Conservation (phyloP, 2,797 vertebrate genomes). For the Melanotaenia pygmaea region DNA sequence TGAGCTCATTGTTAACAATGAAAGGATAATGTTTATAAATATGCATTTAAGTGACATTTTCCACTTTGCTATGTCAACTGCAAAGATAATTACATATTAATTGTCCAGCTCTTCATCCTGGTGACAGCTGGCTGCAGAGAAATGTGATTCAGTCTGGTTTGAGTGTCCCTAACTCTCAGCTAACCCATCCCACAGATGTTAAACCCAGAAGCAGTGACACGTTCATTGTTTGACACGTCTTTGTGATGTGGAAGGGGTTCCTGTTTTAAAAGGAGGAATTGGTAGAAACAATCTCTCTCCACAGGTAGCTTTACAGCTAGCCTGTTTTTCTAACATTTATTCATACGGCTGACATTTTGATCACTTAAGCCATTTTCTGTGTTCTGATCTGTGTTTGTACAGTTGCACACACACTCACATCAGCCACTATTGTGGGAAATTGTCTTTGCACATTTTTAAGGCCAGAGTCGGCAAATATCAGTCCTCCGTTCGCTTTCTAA, state of each 20-base stretch:
- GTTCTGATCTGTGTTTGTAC: slow-evolving; percentile 23
- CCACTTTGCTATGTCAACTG: background rate
- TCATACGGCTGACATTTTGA: background rate
- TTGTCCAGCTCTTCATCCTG: background rate
- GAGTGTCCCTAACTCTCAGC: background rate
- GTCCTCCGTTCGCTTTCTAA: background rate
- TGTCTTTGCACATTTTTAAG: slow-evolving; percentile 2
- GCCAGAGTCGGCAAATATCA: background rate
- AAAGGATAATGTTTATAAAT: background rate
- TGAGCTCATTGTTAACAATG: background rate
- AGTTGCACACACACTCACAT: slow-evolving; percentile 1
- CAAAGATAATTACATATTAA: background rate
- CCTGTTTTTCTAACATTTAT: slow-evolving; percentile 1
- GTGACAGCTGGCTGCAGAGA: slow-evolving; percentile 7
- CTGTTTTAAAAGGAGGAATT: background rate
- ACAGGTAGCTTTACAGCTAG: background rate
- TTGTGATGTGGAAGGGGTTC: background rate
- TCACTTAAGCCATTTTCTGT: background rate
- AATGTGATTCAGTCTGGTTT: background rate
- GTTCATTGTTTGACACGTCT: background rate
- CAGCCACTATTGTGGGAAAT: background rate
- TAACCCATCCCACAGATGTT: background rate
- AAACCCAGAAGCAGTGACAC: background rate
- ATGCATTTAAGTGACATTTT: background rate
- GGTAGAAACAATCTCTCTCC: background rate